Base-by-base conservation (phyloP, 1,140 invertebrate species). In the Prorops nasuta region DNA sequence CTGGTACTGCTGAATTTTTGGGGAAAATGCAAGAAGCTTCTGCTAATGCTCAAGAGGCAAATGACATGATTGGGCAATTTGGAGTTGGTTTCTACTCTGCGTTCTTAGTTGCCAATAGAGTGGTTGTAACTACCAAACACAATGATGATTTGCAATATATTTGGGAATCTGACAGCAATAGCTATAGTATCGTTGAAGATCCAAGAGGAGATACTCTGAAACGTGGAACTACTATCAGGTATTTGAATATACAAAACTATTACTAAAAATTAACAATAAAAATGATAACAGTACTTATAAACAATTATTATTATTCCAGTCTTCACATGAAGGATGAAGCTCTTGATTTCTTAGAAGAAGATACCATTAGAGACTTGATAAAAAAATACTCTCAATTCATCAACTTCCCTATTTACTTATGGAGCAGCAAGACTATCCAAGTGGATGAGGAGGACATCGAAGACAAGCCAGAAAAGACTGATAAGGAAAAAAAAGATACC, bases 361-460 rank as follows among this genome's bases (percentile, higher is more conserved):
- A 94, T 59, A 96, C 94, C 2, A 83, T 99, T 14, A 89, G 87
- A 57, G 86, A 88, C 54, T 79, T 99, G 3, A 89, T 99, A 19
- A 92, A 91, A 72, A 99, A 98, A 77, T 99, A 99, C 76, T 98
- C 94, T 1, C 97, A 99, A 79, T 99, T 99, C 76, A 99, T 99
- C 63, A 98, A 98, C 76, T 99, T 99, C 82, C 91, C 93, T 15
- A 99, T 99, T 66, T 93, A 93, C 72, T 73, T 99, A 64, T 99
- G 96, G 96, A 84, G 88, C 31, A 95, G 92, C 71, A 96, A 91
- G 77, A 93, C 90, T 17, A 84, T 96, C 54, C 86, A 91, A 49
- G 91, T 93, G 39, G 92, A 96, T 68, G 87, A 88, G 43, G 51
- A 70, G 2, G 74, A 77, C 3, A 77, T 81, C 4, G 71, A 78